Conservation (phyloP, 2,797 vertebrate species). For the Channa striata region DNA sequence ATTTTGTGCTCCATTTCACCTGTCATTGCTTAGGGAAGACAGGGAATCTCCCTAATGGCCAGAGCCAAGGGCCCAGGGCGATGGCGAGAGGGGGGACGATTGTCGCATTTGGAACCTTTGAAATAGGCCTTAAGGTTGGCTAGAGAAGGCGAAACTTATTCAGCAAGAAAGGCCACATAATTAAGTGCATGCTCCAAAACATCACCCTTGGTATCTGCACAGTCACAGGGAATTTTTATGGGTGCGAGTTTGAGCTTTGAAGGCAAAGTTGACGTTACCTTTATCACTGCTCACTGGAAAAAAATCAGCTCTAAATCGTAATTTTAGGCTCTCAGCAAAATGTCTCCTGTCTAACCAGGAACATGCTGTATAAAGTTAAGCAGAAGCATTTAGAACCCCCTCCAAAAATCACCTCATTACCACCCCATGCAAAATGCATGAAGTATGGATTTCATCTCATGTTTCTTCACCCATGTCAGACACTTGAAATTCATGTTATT, state of each 20-base stretch:
- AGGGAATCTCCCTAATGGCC: conserved; percentile 83
- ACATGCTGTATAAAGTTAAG: conserved; percentile 19
- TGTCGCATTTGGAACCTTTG: conserved; percentile 70
- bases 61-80: conserved; percentile 66
- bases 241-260: conserved; percentile 26
- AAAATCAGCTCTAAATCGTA: neutral
- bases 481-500: conserved; percentile 76
- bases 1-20: conserved; percentile 86
- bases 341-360: conserved; percentile 24
- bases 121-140: conserved; percentile 71
- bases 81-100: conserved; percentile 43
- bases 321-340: conserved; percentile 20
- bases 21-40: conserved; percentile 79
- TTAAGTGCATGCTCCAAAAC: conserved; percentile 60
- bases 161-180: conserved; percentile 67
- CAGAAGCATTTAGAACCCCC: conserved; percentile 46
- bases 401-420: conserved; percentile 68
- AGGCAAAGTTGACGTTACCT: neutral
- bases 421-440: conserved; percentile 82
- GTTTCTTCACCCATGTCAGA: conserved; percentile 75
- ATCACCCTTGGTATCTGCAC: conserved; percentile 21
- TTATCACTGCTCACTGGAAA: neutral
- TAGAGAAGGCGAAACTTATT: conserved; percentile 72
- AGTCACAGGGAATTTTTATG: conserved; percentile 36
- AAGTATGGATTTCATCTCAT: conserved; percentile 84